Evolutionary conservation across 2,888 invertebrate species (phyloP).

Genomic region (Limulus polyphemus): DNA sequence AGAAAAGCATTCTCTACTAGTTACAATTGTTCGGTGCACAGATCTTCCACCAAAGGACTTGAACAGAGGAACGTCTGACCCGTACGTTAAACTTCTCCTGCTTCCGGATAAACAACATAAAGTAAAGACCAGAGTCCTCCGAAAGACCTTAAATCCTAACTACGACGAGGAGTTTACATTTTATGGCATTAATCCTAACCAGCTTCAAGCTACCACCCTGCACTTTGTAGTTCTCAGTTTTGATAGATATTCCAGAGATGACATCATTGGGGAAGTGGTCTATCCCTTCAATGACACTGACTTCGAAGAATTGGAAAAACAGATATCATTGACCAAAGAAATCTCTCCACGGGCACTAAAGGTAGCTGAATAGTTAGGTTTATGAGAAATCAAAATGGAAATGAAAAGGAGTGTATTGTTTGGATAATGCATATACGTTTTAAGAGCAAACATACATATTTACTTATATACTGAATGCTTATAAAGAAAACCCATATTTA

Average conservation of each 20-base stretch:
- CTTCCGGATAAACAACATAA: slow-evolving; percentile 96
- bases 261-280: slow-evolving; percentile 94
- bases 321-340: slow-evolving; percentile 66
- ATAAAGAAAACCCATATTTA: too few species aligned
- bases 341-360: slow-evolving; percentile 86
- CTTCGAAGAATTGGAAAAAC: slow-evolving; percentile 33
- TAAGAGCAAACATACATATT: too few species aligned
- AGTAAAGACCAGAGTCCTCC: slow-evolving; percentile 88
- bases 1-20: slow-evolving; percentile 78
- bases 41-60: slow-evolving; percentile 76
- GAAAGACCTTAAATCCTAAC: slow-evolving; percentile 88
- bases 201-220: slow-evolving; percentile 73
- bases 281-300: slow-evolving; percentile 40
- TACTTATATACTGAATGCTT: too few species aligned
- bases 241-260: slow-evolving; percentile 94
- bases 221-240: slow-evolving; percentile 83
- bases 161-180: slow-evolving; percentile 99
- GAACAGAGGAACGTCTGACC: slow-evolving; percentile 71
- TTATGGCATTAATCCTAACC: slow-evolving; percentile 78
- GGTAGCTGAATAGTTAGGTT: slow-evolving; percentile 41
- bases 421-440: too few species aligned
- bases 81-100: slow-evolving; percentile 93
- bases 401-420: too few species aligned
- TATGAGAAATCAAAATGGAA: too few species aligned
- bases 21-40: slow-evolving; percentile 79